Base-by-base conservation (phyloP, 2,888 invertebrate genomes). In the Trachelus iudaicus region DNA sequence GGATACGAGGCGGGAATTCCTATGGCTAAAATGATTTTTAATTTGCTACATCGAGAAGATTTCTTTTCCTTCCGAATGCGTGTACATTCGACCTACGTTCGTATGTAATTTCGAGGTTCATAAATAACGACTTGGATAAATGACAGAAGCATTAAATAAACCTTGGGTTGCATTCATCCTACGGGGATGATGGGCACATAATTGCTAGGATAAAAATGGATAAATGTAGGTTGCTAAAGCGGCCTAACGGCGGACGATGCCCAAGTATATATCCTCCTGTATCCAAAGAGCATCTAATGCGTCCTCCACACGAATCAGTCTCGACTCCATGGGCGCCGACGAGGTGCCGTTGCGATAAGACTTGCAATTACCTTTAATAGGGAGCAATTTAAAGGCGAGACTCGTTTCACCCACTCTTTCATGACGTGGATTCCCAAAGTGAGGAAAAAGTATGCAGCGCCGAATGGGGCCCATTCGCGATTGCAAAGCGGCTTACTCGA, bases 171-270 rank as follows among this genome's bases (percentile, higher is more conserved):
- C 13, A 73, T 73, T 40, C 78, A 74, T 78, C 76, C 76, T 75
- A 69, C 78, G 69, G 80, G 78, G 37, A 73, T 86, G 85, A 87
- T 86, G 84, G 82, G 76, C 79, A 83, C 87, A 86, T 88, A 87
- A 88, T 87, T 86, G 84, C 81, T 78, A 79, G 81, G 83, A 80
- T 83, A 81, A 79, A 81, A 84, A 83, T 81, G 83, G 82, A 82
- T 84, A 82, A 85, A 81, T 79, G 83, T 82, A 80, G 82, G 81
- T 79, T 76, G 79, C 81, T 83, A 83, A 83, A 82, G 81, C 80
- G 83, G 81, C 79, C 79, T 79, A 80, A 81, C 76, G 78, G 71
- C 76, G 76, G 73, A 69, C 73, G 75, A 77, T 34, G 76, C 75
- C 73, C 75, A 75, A 31, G 73, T 56, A 56, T 56, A 23, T 56